Base-by-base conservation (phyloP, 2,113 vertebrate genomes). In the Mionectes macconnelli region DNA sequence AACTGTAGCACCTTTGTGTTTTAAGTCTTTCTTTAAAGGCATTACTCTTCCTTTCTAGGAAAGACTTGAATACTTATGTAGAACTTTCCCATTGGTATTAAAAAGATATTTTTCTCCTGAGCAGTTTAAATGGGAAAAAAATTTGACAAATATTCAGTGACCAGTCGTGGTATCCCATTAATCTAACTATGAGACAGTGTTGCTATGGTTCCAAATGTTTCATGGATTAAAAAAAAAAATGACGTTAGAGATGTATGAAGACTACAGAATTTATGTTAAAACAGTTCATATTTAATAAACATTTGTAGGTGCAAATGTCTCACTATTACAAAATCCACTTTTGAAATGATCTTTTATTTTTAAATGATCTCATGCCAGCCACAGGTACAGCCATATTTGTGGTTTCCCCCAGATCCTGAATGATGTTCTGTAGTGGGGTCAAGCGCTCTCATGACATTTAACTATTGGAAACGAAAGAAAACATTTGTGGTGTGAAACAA, bases 401-500 rank as follows among this genome's bases (percentile, higher is more conserved):
- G 93, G 91, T 89, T 97, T 92, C 85, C 42, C 83, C 59, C 76
- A 95, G 73, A 91, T 89, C 74, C 93, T 96, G 86, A 97, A 92
- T 94, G 94, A 97, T 91, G 85, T 90, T 95, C 81, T 97, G 93
- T 96, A 90, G 95, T 83, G 85, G 92, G 93, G 93, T 95, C 93
- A 91, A 94, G 94, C 25, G 9, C 39, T 96, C 91, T 96, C 55
- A 55, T 93, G 96, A 96, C 96, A 97, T 98, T 93, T 94, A 94
- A 96, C 95, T 97, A 96, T 91, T 97, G 96, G 94, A 98, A 97
- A 94, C 7, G 85, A 97, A 96, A 88, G 94, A 97, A 98, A 97
- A 97, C 97, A 96, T 97, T 96, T 97, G 96, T 97, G 98, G 96
- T 96, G 90, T 97, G 91, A 96, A 97, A 97, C 96, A 97, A 96